These are phyloP conservation scores for Peromyscus melanophrys DNA, from an alignment of 2,797 vertebrate species.

Conservation along the genomic window DNA sequence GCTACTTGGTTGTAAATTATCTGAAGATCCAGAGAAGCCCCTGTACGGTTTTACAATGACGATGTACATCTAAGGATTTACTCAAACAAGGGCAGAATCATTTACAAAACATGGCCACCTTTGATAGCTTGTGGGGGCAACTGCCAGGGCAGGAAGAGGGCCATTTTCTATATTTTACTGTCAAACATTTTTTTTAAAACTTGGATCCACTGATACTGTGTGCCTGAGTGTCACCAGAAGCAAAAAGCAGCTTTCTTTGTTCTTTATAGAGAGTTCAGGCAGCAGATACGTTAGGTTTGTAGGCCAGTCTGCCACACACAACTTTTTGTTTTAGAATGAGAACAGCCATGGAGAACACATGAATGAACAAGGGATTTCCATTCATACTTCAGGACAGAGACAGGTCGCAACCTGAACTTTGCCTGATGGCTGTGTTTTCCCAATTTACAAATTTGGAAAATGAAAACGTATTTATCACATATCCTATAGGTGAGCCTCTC, in stretches of 20 bases:
- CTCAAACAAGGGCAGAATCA: background rate
- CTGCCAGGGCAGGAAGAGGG: background rate
- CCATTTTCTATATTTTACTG: background rate
- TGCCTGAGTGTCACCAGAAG: background rate
- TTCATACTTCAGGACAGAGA: slow-evolving; percentile 7
- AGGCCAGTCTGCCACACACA: background rate
- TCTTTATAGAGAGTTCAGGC: background rate
- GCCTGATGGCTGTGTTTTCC: background rate
- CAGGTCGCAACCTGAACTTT: background rate
- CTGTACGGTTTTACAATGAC: slow-evolving; percentile 32
- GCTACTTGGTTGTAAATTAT: slow-evolving; percentile 53
- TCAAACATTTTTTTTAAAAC: background rate
- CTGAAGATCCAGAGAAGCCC: background rate
- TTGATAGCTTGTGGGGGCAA: background rate
- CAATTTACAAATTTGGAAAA: background rate
- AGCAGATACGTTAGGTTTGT: background rate
- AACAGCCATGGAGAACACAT: background rate
- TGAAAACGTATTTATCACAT: background rate
- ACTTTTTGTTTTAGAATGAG: background rate
- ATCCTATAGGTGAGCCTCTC: slow-evolving; percentile 21
- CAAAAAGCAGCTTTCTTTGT: background rate
- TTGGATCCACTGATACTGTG: background rate
- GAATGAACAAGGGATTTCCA: background rate
- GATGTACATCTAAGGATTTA: background rate
- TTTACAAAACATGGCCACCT: background rate